Percentiles rank a stretch among this genome's conserved stretches.
These are phyloP conservation scores for Eulemur albifrons DNA, from an alignment of 2,797 vertebrate genomes.

Conservation along the genomic window DNA sequence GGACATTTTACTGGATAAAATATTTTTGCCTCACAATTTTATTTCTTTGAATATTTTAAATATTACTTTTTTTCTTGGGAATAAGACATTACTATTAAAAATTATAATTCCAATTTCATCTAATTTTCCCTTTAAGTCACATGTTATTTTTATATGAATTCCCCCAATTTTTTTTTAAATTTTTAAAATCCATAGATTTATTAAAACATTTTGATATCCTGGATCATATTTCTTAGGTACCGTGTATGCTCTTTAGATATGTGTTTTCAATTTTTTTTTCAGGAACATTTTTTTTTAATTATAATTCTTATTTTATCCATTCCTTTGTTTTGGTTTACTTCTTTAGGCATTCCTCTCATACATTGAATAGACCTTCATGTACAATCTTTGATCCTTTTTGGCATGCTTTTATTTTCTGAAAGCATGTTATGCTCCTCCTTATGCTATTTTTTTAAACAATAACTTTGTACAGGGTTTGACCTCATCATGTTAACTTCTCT, in stretches of 20 bases:
- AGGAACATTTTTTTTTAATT: background rate
- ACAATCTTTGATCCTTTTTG: background rate
- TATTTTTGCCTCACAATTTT: background rate
- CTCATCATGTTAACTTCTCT: background rate
- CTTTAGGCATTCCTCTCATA: background rate
- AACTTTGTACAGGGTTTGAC: background rate
- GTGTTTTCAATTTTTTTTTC: background rate
- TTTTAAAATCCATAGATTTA: background rate
- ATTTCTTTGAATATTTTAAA: slow-evolving; percentile 1
- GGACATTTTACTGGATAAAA: background rate
- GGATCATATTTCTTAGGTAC: background rate
- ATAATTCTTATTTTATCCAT: background rate
- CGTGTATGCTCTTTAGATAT: background rate
- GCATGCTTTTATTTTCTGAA: background rate
- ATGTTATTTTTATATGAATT: background rate
- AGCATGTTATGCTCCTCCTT: background rate
- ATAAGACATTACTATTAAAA: background rate
- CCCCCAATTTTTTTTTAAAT: background rate
- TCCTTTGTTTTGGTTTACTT: background rate
- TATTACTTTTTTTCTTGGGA: background rate
- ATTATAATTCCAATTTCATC: background rate
- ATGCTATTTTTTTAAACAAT: background rate
- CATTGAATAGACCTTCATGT: background rate
- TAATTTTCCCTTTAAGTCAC: background rate
- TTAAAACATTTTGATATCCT: background rate